Percentiles rank a stretch among this genome's conserved stretches.
phyloP scores from a whole-genome alignment of 2,113 vertebrate species.

The Pogona vitticeps region DNA sequence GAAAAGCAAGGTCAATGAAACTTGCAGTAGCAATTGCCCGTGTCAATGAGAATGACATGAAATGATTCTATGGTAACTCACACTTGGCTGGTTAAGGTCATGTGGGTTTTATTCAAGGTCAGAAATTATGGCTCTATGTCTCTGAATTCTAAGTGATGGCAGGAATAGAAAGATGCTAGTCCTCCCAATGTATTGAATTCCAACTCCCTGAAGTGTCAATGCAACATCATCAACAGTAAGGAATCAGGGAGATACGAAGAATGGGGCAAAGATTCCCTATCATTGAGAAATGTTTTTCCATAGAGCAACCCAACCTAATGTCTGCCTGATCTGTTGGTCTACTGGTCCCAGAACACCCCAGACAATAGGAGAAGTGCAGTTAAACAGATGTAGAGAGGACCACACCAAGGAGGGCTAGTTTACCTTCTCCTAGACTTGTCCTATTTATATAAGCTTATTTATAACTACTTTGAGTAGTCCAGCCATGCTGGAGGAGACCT shows the following conservation, averaged over 20 bases:
- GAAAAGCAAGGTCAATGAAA: neutral
- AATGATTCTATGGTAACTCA: fast-evolving
- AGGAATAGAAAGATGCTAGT: neutral
- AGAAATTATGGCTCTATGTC: neutral
- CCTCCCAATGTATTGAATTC: neutral
- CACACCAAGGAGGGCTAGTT: neutral
- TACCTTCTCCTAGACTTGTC: neutral
- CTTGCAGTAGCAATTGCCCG: neutral
- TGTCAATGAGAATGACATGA: neutral
- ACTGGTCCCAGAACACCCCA: neutral
- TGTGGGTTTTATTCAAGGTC: neutral
- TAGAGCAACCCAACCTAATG: neutral
- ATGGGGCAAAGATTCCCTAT: too few relatives aligned
- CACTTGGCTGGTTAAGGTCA: fast-evolving
- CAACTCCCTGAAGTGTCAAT: too few relatives aligned
- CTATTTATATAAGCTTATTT: too few relatives aligned
- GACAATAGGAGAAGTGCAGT: neutral
- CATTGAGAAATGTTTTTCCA: neutral
- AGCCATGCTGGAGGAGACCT: neutral
- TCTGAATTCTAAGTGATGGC: neutral
- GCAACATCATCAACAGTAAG: too few relatives aligned
- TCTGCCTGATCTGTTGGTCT: neutral
- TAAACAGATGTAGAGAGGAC: neutral
- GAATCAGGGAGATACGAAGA: too few relatives aligned
- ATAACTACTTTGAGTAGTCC: neutral